Base-by-base conservation (phyloP, 2,888 invertebrate genomes). In the Drosophila multiciliata region DNA sequence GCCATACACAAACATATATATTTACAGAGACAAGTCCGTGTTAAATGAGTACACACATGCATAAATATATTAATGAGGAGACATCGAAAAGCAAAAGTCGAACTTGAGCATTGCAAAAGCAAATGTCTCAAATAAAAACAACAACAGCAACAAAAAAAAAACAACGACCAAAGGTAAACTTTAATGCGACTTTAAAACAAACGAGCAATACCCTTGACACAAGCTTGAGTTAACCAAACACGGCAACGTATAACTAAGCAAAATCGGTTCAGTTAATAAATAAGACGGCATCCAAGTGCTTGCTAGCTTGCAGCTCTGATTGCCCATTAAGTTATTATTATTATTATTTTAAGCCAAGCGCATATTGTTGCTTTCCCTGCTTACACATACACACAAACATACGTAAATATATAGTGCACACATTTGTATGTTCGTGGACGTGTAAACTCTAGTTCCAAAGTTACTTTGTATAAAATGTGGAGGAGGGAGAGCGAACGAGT, bases 61-160 rank as follows among this genome's bases (percentile, higher is more conserved):
- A 72, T 65, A 68, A 55, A 57, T 73, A 62, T 88, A 90, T 87
- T 87, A 87, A 90, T 90, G 87, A 89, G 89, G 72, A 78, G 87
- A 81, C 87, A 86, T 67, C 87, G 82, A 23, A 55, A 53, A 73
- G 73, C 72, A 62, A 64, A 59, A 87, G 77, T 62, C 68, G 61
- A 88, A 77, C 76, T 85, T 76, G 66, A 73, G 65, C 88, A 67
- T 89, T 83, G 77, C 82, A 80, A 83, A 83, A 86, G 84, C 87
- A 66, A 83, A 84, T 66, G 45, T 45, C 85, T 75, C 57, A 88
- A 87, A 84, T 63, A 65, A 82, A 81, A 81, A 45, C 45, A 23
- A 17, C 17, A 38, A 20, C 20, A 38, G 17, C 38, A 42, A 45
- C 23, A 45, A 23, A 3, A 58, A 60, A 73, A 76, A 64, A 59